A percentile compares a stretch with the other conserved stretches of the same genome.
These are phyloP conservation scores for Unio pictorum DNA, from an alignment of 2,888 invertebrate genomes.

Conservation along the genomic window DNA sequence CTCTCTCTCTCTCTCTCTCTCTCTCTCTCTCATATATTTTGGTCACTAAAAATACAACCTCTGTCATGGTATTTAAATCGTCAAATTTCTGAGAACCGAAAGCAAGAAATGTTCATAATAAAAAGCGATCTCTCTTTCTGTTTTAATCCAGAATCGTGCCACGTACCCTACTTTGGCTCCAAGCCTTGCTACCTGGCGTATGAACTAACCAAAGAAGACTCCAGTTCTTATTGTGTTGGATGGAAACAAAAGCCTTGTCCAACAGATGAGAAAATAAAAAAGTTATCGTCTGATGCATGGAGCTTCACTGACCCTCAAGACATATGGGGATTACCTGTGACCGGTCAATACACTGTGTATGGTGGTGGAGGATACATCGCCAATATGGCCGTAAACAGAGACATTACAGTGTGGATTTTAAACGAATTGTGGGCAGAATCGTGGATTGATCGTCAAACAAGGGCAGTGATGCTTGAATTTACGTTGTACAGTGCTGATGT, in stretches of 20 bases:
- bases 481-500: conserved; percentile 56
- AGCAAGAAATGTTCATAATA: no score
- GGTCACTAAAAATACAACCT: no score
- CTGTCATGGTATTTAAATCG: no score
- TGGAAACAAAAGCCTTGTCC: conserved; percentile 39
- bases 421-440: conserved; percentile 37
- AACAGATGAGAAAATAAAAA: conserved; percentile 23
- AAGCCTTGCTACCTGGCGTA: conserved; percentile 17
- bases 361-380: conserved; percentile 60
- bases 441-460: conserved; percentile 59
- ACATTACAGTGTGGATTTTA: conserved; percentile 40
- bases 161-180: conserved; percentile 14
- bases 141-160: no score
- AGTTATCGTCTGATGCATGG: conserved; percentile 48
- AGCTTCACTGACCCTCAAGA: conserved; percentile 41
- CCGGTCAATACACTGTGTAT: conserved; percentile 44
- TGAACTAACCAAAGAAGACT: conserved; percentile 32
- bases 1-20: no score
- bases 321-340: conserved; percentile 49
- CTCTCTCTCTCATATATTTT: no score
- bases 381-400: conserved; percentile 45
- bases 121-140: no score
- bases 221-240: conserved; percentile 32
- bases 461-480: conserved; percentile 58
- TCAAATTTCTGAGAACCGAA: no score